Evolutionary conservation across 2,888 invertebrate species (phyloP).

Genomic region (Oxytorus armatus): DNA sequence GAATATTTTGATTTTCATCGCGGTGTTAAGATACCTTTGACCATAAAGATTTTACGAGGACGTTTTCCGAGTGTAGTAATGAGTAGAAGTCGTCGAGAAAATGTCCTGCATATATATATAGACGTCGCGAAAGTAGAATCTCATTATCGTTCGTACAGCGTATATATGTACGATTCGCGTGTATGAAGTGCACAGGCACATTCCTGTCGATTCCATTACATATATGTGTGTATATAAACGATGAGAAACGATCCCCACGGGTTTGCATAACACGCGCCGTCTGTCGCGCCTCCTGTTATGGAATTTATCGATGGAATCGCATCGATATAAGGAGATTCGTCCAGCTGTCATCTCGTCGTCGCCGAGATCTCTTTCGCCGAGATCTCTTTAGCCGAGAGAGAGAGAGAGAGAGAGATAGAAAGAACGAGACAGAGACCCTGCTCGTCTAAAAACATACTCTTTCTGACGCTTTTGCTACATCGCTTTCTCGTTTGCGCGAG

Average conservation of each 20-base stretch:
- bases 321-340: slow-evolving; percentile 79
- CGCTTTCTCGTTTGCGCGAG: slow-evolving; percentile 26
- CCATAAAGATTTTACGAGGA: no score
- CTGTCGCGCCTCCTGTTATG: slow-evolving; percentile 75
- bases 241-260: slow-evolving; percentile 69
- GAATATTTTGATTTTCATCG: no score
- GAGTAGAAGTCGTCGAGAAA: slow-evolving; percentile 11
- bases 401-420: no score
- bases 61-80: slow-evolving; percentile 17
- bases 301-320: slow-evolving; percentile 77
- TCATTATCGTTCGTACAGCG: slow-evolving; percentile 7
- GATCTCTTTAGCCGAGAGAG: slow-evolving; percentile 34
- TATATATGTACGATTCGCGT: background rate
- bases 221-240: background rate
- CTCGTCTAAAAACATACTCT: slow-evolving; percentile 65
- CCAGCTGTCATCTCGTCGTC: slow-evolving; percentile 73
- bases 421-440: no score
- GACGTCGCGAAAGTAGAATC: slow-evolving; percentile 8
- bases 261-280: slow-evolving; percentile 77
- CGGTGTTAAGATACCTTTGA: no score
- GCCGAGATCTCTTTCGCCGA: slow-evolving; percentile 33
- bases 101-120: slow-evolving; percentile 22
- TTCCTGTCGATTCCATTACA: background rate
- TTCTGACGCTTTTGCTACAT: background rate
- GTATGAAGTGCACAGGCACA: slow-evolving; percentile 6